Evolutionary conservation across 2,113 vertebrate genomes (phyloP), one percentile per base, ranked within the genome.

Genomic region (Grus americana): DNA sequence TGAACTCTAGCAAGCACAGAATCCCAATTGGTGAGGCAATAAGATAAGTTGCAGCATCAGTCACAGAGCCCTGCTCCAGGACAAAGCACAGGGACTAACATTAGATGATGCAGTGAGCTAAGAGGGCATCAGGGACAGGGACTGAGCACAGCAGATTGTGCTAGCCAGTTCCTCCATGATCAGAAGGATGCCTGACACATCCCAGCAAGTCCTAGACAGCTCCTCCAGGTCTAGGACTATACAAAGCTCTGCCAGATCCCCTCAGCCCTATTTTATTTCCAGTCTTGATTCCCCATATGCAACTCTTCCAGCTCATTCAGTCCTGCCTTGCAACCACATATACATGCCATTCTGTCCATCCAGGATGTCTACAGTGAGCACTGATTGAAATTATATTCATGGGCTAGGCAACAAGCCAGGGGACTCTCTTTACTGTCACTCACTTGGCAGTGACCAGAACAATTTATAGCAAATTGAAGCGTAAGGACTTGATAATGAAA

Each of bases 401-500:
- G 15, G 62, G 52, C 65, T 57, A 74, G 89, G 93, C 86, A 70
- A n/a, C 57, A 50, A 88, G 95, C 89, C 93, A 90, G 50, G 62
- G 71, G 46, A 86, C 67, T 95, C 55, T 79, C 75, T 79, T 72
- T 42, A 52, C 55, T 93, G 76, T 84, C 81, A 88, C 47, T 88
- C 94, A 70, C 59, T 93, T 76, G 57, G 83, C 78, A 89, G 34
- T 79, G 88, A 83, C 79, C 65, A 44, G 59, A 95, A 87, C 82
- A 76, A 88, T 91, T 92, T 87, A 86, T 40, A 89, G 78, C 75
- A 94, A 92, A 96, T 72, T 83, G 83, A 80, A 95, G 74, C n/a
- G 75, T 88, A 91, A 93, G 93, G 88, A 89, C 57, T 91, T 52
- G 70, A 85, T 86, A 86, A 96, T 91, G 90, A 87, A 90, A 93